Conservation (phyloP, 2,888 invertebrate species). For the Morpho helenor region DNA sequence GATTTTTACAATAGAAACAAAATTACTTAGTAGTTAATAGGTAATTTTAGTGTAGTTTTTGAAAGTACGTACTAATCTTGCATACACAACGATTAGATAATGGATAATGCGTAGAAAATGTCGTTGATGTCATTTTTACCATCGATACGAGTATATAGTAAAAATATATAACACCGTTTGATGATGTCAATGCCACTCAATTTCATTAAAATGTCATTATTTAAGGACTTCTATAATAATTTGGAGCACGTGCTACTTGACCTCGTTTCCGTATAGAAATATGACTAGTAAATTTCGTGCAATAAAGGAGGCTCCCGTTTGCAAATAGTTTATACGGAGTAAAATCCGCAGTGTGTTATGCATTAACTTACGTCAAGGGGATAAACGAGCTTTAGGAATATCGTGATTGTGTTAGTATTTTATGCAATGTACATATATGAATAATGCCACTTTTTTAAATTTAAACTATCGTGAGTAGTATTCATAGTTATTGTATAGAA, state of each 20-base stretch:
- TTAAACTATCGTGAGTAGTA: no score
- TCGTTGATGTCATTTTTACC: not conserved
- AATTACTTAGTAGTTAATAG: no score
- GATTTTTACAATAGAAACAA: no score
- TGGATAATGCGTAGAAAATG: not conserved
- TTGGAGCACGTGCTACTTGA: constrained; percentile 18
- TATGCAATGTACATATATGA: not conserved
- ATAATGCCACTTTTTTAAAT: no score
- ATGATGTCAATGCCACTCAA: not conserved
- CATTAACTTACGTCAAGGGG: constrained; percentile 63
- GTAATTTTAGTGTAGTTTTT: no score
- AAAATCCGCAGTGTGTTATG: constrained; percentile 54
- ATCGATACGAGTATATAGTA: no score
- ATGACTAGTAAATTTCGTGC: constrained; percentile 24
- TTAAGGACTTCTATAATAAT: constrained; percentile 15
- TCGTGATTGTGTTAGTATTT: constrained; percentile 22
- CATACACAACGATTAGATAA: no score
- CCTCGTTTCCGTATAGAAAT: constrained; percentile 18
- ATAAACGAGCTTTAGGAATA: constrained; percentile 44
- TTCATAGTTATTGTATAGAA: no score
- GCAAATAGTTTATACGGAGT: constrained; percentile 65
- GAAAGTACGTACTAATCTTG: no score
- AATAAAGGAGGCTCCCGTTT: constrained; percentile 35
- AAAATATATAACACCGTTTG: no score
- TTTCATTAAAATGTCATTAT: constrained; percentile 2